A percentile compares a stretch with the other conserved stretches of the same genome.
phyloP scores from a whole-genome alignment of 2,888 invertebrate species.

The Eurytoma adleriae region DNA sequence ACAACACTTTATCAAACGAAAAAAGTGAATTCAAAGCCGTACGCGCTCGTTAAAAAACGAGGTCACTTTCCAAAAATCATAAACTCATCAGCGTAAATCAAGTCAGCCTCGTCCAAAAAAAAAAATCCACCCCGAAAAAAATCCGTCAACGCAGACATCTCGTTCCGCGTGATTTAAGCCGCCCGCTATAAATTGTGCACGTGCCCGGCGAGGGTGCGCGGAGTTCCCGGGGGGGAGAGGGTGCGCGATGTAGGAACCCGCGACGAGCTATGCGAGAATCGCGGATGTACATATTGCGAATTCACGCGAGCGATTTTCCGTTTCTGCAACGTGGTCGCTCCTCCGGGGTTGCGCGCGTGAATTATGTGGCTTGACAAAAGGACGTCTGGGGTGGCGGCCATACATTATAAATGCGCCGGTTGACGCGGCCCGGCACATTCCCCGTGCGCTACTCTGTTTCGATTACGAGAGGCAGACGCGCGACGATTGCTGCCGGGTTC shows the following conservation, averaged over 20 bases:
- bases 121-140: not conserved
- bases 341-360: slow-evolving; percentile 8
- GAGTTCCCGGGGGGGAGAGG: not conserved
- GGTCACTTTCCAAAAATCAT: not conserved
- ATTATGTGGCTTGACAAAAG: slow-evolving; percentile 48
- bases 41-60: not conserved
- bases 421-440: not conserved
- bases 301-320: slow-evolving; percentile 31
- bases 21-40: not conserved
- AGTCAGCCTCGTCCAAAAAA: not conserved
- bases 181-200: not conserved
- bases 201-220: not conserved
- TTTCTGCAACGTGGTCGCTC: slow-evolving; percentile 44
- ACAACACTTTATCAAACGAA: not conserved
- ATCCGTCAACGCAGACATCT: slow-evolving; percentile 8
- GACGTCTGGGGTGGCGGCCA: slow-evolving; percentile 3
- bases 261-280: not conserved
- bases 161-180: slow-evolving; percentile 26
- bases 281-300: not conserved
- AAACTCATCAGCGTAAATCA: slow-evolving; percentile 3
- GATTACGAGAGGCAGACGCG: not conserved
- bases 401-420: slow-evolving; percentile 31
- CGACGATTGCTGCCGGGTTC: too few species aligned
- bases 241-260: not conserved
- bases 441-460: not conserved